Evolutionary conservation across 2,113 vertebrate species (phyloP).

Genomic region (Anser cygnoides): DNA sequence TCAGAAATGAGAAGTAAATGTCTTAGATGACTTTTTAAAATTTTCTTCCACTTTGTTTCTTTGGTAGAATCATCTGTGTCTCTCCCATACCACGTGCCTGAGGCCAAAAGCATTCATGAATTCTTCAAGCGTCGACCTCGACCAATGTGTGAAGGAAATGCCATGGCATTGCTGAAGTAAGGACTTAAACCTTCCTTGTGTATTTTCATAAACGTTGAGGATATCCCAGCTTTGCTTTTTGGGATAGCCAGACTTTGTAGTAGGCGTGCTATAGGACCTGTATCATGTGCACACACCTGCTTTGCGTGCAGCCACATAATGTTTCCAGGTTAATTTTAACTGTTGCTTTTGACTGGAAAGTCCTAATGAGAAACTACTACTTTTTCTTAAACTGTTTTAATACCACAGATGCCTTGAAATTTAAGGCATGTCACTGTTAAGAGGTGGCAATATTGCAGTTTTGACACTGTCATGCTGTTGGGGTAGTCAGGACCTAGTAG

Average conservation of each 20-base stretch:
- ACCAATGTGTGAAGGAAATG: conserved; percentile 81
- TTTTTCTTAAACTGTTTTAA: background rate
- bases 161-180: conserved; percentile 94
- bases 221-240: background rate
- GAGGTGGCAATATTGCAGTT: background rate
- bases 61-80: conserved; percentile 86
- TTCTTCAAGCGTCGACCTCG: conserved; percentile 87
- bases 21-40: background rate
- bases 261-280: background rate
- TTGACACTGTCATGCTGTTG: rapidly evolving
- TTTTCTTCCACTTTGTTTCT: background rate
- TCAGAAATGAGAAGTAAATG: background rate
- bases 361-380: background rate
- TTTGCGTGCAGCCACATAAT: background rate
- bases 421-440: background rate
- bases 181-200: conserved; percentile 11
- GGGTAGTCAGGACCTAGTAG: background rate
- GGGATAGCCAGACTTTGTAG: background rate
- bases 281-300: background rate
- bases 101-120: conserved; percentile 90
- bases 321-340: background rate
- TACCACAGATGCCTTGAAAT: background rate
- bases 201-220: background rate
- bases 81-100: conserved; percentile 92
- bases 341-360: background rate